Evolutionary conservation across 2,888 invertebrate genomes (phyloP).

Genomic region (Chloromyia formosa): DNA sequence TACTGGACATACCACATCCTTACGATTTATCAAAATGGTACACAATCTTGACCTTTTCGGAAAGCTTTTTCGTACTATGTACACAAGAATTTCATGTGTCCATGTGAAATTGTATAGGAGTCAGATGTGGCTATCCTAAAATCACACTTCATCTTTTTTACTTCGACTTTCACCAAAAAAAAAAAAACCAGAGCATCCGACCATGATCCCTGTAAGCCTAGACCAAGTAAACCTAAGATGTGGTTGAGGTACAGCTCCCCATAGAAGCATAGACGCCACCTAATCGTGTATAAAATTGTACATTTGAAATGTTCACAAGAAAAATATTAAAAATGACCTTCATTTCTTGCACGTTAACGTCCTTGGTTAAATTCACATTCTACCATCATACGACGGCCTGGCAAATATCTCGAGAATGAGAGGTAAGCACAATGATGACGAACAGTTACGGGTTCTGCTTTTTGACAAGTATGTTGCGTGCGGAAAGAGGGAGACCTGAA

Average conservation of each 20-base stretch:
- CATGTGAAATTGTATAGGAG: constrained; percentile 25
- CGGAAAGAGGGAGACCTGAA: background rate
- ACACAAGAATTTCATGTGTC: constrained; percentile 18
- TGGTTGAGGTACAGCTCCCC: background rate
- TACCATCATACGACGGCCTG: background rate
- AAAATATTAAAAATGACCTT: constrained; percentile 25
- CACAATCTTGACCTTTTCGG: background rate
- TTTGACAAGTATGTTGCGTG: constrained; percentile 8
- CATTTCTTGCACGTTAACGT: background rate
- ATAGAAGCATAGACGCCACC: background rate
- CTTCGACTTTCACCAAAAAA: background rate
- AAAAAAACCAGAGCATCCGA: too few relatives aligned
- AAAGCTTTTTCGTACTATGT: background rate
- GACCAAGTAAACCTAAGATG: background rate
- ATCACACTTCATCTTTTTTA: constrained; percentile 38
- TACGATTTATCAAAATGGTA: too few relatives aligned
- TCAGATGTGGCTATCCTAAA: constrained; percentile 37
- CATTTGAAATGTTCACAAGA: constrained; percentile 20
- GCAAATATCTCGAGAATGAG: background rate
- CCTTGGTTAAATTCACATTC: background rate
- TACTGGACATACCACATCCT: too few relatives aligned
- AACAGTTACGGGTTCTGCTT: background rate
- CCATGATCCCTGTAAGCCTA: background rate
- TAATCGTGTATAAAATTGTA: constrained; percentile 14
- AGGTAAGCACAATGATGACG: background rate